phyloP scores from a whole-genome alignment of 2,113 vertebrate genomes.

The Lophotis ruficrista region DNA sequence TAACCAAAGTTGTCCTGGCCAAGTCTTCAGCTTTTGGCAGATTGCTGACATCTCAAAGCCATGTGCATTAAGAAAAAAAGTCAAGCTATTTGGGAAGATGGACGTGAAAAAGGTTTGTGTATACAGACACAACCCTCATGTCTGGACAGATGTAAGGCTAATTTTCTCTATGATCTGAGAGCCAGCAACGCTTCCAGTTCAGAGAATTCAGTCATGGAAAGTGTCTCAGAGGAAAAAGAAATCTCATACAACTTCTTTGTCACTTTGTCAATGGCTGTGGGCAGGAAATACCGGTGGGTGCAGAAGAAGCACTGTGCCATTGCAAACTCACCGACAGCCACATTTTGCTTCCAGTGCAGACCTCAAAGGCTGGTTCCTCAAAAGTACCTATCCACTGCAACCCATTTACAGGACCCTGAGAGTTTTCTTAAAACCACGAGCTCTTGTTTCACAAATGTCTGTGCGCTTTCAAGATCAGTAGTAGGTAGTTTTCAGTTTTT shows the following conservation, averaged over 20 bases:
- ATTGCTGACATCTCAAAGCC: neutral
- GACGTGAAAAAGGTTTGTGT: neutral
- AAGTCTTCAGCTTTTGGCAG: neutral
- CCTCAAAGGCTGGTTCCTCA: neutral
- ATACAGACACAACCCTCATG: neutral
- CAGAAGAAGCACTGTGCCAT: neutral
- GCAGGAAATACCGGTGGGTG: fast-evolving
- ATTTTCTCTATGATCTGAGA: neutral
- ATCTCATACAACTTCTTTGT: neutral
- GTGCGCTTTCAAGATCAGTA: neutral
- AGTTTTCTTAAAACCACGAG: neutral
- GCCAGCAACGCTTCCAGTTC: neutral
- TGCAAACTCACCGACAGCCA: neutral
- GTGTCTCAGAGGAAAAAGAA: neutral
- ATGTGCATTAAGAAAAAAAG: neutral
- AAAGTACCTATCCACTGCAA: neutral
- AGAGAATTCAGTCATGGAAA: neutral
- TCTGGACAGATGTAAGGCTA: neutral
- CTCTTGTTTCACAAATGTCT: neutral
- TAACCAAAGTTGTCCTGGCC: neutral
- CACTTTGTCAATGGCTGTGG: fast-evolving
- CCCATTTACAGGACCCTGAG: neutral
- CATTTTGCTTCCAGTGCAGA: neutral
- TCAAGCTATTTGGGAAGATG: neutral
- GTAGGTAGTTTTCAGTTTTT: neutral